Evolutionary conservation across 2,797 vertebrate species (phyloP).

Genomic region (Lerista edwardsae): DNA sequence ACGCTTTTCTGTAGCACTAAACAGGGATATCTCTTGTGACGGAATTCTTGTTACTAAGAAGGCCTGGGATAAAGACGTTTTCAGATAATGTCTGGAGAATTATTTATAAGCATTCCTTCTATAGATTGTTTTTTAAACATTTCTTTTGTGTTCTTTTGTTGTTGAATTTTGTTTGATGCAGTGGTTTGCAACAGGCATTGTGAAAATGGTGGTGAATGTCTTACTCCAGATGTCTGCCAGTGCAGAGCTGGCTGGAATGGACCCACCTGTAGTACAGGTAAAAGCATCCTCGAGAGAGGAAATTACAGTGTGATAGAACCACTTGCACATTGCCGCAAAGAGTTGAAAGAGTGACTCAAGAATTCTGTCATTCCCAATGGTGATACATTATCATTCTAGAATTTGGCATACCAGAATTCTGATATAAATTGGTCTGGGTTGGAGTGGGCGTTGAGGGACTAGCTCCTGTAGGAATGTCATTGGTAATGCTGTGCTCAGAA

Average conservation of each 20-base stretch:
- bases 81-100: conserved; percentile 16
- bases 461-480: background rate
- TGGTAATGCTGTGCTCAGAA: background rate
- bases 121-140: background rate
- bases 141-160: background rate
- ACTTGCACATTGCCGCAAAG: rapidly evolving
- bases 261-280: conserved; percentile 91
- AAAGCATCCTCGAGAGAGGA: conserved; percentile 17
- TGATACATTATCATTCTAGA: background rate
- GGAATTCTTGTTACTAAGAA: background rate
- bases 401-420: background rate
- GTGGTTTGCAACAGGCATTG: conserved; percentile 95
- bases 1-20: background rate
- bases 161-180: conserved; percentile 56
- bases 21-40: background rate
- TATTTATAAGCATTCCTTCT: background rate
- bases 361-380: background rate
- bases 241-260: conserved; percentile 88
- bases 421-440: background rate
- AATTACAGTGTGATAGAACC: background rate
- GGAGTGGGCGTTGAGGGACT: background rate
- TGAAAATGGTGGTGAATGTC: conserved; percentile 89
- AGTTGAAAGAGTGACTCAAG: background rate
- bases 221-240: conserved; percentile 86
- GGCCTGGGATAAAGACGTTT: background rate